phyloP scores from a whole-genome alignment of 2,888 invertebrate species.

The Oscheius sp. region DNA sequence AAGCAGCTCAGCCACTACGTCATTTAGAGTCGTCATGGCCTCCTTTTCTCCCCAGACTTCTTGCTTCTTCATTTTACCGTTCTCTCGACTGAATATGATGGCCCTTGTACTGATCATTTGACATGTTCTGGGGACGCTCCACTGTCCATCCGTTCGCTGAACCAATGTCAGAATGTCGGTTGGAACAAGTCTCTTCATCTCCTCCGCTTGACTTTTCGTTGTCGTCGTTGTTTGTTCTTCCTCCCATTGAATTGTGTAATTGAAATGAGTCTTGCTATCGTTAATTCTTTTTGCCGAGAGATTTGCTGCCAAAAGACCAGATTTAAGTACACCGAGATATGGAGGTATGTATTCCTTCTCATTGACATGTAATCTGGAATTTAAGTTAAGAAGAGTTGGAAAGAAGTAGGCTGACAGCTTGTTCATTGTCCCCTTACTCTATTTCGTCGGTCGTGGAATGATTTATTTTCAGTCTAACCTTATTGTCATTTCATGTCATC shows the following conservation, averaged over 20 bases:
- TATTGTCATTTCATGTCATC: no score
- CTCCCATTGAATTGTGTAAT: constrained; percentile 1
- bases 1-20: not conserved
- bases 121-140: not conserved
- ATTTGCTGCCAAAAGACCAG: not conserved
- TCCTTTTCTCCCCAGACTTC: not conserved
- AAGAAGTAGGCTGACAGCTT: no score
- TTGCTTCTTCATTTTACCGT: not conserved
- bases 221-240: not conserved
- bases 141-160: constrained; percentile 9
- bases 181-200: not conserved
- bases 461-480: no score
- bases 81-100: not conserved
- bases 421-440: no score
- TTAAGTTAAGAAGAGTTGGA: no score
- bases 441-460: no score
- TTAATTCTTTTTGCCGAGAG: not conserved
- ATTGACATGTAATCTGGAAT: no score
- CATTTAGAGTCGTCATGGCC: not conserved
- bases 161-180: not conserved
- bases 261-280: constrained; percentile 2
- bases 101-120: not conserved
- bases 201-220: not conserved
- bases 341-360: not conserved
- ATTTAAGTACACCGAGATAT: not conserved